Base-by-base conservation (phyloP, 2,113 vertebrate genomes). In the Pan paniscus region DNA sequence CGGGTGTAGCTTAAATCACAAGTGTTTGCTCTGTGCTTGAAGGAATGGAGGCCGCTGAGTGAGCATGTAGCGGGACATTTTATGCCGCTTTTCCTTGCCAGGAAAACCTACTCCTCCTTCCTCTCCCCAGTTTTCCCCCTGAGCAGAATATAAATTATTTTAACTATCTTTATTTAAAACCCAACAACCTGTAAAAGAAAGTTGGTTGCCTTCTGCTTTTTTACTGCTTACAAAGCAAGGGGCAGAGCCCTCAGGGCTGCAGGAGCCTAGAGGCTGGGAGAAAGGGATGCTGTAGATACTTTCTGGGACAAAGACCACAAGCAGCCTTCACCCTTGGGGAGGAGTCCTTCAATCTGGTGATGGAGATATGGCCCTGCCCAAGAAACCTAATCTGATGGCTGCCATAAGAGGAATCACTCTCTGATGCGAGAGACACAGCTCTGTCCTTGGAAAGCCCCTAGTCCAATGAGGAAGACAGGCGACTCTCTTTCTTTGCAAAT, bases 91-190 rank as follows among this genome's bases (percentile, higher is more conserved):
- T 88, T 64, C 48, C 88, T 93, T 97, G 96, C 90, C 96, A 97
- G 95, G 94, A 98, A 98, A 96, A 88, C 72, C 59, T 90, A 61
- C 92, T 96, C 94, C 96, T 96, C 94, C 95, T 88, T 90, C 70
- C 52, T 78, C 95, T 93, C 92, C 84, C 93, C 61, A 50, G 64
- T 90, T 94, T 96, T 78, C 61, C 93, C 94, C 89, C 52, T 81
- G 90, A 98, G 97, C 84, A 97, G 72, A 78, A 90, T 97, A 97
- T 97, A 98, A 98, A 98, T 97, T 97, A 97, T 97, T 96, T 98
- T 98, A 98, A 97, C 97, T 96, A 90, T 93, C 96, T 95, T 98
- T 96, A 97, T 93, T 97, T 97, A 97, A 97, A 97, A 97, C 79
- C 95, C 94, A 97, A 97, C 96, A 97, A 93, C 92, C 95, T 97